phyloP scores from a whole-genome alignment of 2,797 vertebrate genomes.

The Labroides dimidiatus region DNA sequence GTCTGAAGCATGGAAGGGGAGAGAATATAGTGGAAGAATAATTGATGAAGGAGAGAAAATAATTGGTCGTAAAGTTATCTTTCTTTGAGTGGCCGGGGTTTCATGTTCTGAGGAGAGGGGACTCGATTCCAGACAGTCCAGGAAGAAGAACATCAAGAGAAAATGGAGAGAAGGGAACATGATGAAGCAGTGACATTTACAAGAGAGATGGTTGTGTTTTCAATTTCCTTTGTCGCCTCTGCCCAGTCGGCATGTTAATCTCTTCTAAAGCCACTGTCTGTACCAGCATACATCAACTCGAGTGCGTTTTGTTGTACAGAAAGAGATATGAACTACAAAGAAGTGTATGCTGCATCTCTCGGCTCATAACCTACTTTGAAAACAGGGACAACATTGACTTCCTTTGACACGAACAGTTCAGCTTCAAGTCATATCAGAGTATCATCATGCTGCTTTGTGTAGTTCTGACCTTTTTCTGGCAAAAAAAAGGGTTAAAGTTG shows the following conservation, averaged over 20 bases:
- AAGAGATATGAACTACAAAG: conserved; percentile 1
- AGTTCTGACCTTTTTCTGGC: neutral
- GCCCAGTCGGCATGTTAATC: conserved; percentile 22
- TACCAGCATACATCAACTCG: neutral
- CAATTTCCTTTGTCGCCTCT: conserved; percentile 11
- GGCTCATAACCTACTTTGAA: conserved; percentile 13
- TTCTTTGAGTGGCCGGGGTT: conserved; percentile 23
- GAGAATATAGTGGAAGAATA: conserved; percentile 45
- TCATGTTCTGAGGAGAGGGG: conserved; percentile 17
- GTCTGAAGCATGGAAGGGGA: conserved; percentile 29
- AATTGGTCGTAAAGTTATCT: conserved; percentile 49
- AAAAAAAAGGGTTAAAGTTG: neutral
- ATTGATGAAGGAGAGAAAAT: conserved; percentile 55
- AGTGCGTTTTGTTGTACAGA: neutral
- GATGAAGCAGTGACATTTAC: conserved; percentile 9
- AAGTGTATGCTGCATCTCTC: conserved; percentile 7
- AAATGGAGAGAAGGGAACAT: neutral
- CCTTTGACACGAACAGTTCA: conserved; percentile 12
- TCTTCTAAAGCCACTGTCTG: neutral
- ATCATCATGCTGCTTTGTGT: conserved; percentile 1
- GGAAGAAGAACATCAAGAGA: conserved; percentile 2
- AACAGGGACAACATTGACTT: conserved; percentile 19
- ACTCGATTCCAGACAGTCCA: neutral
- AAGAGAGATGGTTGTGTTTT: conserved; percentile 11
- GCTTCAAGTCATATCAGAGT: conserved; percentile 26